Base-by-base conservation (phyloP, 2,113 vertebrate genomes). In the Chamaetylas fuelleborni region DNA sequence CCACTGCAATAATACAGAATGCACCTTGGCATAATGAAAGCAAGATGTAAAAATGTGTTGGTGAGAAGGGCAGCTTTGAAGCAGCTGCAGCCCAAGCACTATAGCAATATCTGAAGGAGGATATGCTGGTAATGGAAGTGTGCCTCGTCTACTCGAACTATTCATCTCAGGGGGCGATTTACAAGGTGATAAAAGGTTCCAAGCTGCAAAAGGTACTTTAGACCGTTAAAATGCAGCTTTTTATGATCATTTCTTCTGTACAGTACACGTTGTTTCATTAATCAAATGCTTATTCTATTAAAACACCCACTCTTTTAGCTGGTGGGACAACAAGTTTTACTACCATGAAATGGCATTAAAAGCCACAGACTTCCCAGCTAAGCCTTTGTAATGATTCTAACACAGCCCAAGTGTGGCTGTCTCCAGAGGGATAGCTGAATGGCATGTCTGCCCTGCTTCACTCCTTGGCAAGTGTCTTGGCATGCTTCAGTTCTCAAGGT, bases 221-320 rank as follows among this genome's bases (percentile, higher is more conserved):
- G 94, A 85, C 95, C 74, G 14, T 96, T 95, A 97, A 97, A 97
- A 97, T 92, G 88, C 93, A 96, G 86, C 57, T 94, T 97, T 97
- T 97, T 97, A 97, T 84, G 92, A 92, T 92, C 94, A 43, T 96
- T 97, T 97, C 90, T 95, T 92, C 95, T 95, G 84, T 97, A 97
- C 84, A 91, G 87, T 96, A 92, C 96, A 97, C 6, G 45, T 91
- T 95, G 90, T 97, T 97, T 91, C 95, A 97, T 98, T 98, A 97
- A 97, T 97, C 97, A 97, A 97, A 97, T 95, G 88, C 86, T 97
- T 96, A 97, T 97, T 97, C 95, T 95, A 95, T 98, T 97, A 97
- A 93, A 97, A 96, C 88, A 86, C 91, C 90, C 95, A 86, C 80
- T 93, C 90, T 92, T 96, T 88, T 87, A 89, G 87, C 43, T 95